Percentiles rank a stretch among this genome's conserved stretches.
Evolutionary conservation across 2,797 vertebrate genomes (phyloP).

Genomic region (Decapterus maruadsi): DNA sequence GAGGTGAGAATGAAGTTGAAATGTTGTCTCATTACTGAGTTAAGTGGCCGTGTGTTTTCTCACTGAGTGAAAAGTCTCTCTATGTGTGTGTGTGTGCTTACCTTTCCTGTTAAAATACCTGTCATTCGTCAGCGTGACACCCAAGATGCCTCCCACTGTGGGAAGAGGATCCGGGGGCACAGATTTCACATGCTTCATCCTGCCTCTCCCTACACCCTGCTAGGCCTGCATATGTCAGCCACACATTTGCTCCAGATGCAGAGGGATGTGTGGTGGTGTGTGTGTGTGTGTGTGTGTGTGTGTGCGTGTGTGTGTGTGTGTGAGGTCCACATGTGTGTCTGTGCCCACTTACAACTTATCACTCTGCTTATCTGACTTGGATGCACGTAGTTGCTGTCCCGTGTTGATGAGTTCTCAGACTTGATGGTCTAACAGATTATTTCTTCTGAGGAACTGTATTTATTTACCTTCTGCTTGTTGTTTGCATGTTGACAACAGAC

Average conservation of each 20-base stretch:
- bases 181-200: slow-evolving; percentile 67
- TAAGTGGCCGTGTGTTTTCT: slow-evolving; percentile 52
- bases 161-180: slow-evolving; percentile 55
- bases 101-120: slow-evolving; percentile 60
- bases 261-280: slow-evolving; percentile 30
- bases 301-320: slow-evolving; percentile 50
- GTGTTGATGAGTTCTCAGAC: background rate
- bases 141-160: slow-evolving; percentile 53
- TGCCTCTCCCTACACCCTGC: slow-evolving; percentile 67
- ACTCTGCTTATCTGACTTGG: slow-evolving; percentile 16
- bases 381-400: slow-evolving; percentile 2
- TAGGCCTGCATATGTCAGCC: slow-evolving; percentile 69
- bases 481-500: background rate
- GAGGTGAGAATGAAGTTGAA: slow-evolving; percentile 44
- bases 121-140: slow-evolving; percentile 64
- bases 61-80: slow-evolving; percentile 40
- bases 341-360: slow-evolving; percentile 36
- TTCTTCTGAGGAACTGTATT: background rate
- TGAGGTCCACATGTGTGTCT: slow-evolving; percentile 47
- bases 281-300: slow-evolving; percentile 41
- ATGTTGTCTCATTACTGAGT: slow-evolving; percentile 12
- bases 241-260: slow-evolving; percentile 82
- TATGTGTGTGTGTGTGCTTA: slow-evolving; percentile 13
- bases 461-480: background rate
- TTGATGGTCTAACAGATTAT: background rate